Percentiles rank a stretch among this genome's conserved stretches.
Conservation (phyloP, 2,797 vertebrate genomes). For the Gymnodraco acuticeps region DNA sequence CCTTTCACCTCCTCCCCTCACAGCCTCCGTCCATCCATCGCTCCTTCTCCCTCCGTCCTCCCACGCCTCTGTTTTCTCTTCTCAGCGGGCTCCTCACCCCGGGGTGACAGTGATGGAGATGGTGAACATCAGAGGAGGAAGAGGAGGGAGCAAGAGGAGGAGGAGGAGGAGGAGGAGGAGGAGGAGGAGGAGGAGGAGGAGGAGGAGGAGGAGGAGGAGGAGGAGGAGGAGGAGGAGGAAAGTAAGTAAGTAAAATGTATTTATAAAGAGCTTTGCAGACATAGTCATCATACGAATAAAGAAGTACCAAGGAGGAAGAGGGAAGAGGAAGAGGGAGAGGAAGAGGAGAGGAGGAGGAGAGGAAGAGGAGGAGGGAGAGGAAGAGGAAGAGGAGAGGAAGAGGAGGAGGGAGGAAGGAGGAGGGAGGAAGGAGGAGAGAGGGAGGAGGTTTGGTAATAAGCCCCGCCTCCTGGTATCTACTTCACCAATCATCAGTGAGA, state of each 20-base stretch:
- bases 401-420: no score
- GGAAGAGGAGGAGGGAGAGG: no score
- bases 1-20: not conserved
- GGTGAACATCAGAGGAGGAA: slow-evolving; percentile 27
- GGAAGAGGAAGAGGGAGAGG: no score
- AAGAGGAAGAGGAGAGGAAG: no score
- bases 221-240: no score
- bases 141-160: not conserved
- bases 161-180: not conserved
- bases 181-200: no score
- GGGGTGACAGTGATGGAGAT: slow-evolving; percentile 74
- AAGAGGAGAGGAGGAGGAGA: no score
- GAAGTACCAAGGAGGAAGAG: no score
- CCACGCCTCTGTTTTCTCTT: slow-evolving; percentile 52
- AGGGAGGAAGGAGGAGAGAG: not conserved
- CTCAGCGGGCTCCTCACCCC: slow-evolving; percentile 60
- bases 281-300: no score
- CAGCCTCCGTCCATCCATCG: slow-evolving; percentile 11
- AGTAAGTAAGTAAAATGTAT: no score
- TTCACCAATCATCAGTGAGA: not conserved
- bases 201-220: not conserved
- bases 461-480: slow-evolving; percentile 4
- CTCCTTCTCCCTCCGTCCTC: slow-evolving; percentile 10
- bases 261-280: no score
- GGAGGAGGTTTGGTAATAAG: not conserved